A percentile compares a stretch with the other conserved stretches of the same genome.
These are phyloP conservation scores for Catharus ustulatus DNA, from an alignment of 2,797 vertebrate genomes.

Conservation along the genomic window DNA sequence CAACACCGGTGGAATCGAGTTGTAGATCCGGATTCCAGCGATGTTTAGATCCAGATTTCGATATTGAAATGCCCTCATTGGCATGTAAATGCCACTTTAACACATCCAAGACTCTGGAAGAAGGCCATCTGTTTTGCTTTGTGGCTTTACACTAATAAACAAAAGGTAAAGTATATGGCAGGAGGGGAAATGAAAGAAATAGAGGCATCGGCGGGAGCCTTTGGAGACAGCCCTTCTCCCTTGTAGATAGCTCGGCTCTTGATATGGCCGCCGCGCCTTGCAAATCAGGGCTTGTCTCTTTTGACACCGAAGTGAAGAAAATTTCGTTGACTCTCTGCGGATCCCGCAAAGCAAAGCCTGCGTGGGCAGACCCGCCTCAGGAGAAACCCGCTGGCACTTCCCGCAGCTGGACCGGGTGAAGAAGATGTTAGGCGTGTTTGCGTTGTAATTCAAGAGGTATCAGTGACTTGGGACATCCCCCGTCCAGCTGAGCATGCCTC, in stretches of 20 bases:
- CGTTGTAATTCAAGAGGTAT: background rate
- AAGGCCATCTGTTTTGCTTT: slow-evolving; percentile 81
- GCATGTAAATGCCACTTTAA: slow-evolving; percentile 78
- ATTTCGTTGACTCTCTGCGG: slow-evolving; percentile 5
- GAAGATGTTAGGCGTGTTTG: slow-evolving; percentile 22
- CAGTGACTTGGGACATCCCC: background rate
- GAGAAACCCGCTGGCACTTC: background rate
- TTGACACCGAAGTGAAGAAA: slow-evolving; percentile 64
- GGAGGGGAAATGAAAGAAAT: slow-evolving; percentile 72
- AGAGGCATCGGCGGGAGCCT: slow-evolving; percentile 51
- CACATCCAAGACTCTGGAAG: slow-evolving; percentile 79
- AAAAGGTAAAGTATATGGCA: slow-evolving; percentile 78
- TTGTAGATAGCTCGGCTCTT: slow-evolving; percentile 58
- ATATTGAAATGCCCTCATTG: slow-evolving; percentile 76
- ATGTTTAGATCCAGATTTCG: slow-evolving; percentile 69
- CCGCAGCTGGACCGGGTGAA: background rate
- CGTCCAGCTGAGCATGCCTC: background rate
- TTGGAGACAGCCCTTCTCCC: slow-evolving; percentile 50
- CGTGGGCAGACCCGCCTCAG: background rate
- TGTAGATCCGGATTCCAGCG: slow-evolving; percentile 62
- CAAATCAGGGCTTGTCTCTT: slow-evolving; percentile 49
- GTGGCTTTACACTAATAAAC: slow-evolving; percentile 79
- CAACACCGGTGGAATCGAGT: slow-evolving; percentile 33
- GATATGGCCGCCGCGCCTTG: slow-evolving; percentile 73
- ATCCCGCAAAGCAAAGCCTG: background rate